Evolutionary conservation across 2,113 vertebrate genomes (phyloP).

Genomic region (Brachypodius melanocephalos): DNA sequence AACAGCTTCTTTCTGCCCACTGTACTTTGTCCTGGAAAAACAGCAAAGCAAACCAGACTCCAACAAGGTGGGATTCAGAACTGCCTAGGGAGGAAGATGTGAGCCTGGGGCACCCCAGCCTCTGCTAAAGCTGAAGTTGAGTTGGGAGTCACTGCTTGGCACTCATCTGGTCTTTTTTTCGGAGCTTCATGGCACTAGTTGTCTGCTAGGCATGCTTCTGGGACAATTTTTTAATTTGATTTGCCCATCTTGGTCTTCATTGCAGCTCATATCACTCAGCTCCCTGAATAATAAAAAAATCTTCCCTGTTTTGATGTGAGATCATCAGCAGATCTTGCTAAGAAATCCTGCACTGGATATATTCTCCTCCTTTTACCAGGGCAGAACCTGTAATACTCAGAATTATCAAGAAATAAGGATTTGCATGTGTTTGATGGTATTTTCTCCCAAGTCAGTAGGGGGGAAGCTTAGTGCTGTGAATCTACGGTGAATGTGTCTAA

Average conservation of each 20-base stretch:
- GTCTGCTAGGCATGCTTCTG: not conserved
- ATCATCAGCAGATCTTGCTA: not conserved
- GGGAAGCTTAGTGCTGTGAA: not conserved
- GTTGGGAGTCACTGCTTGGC: not conserved
- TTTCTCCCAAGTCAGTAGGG: not conserved
- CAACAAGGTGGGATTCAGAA: not conserved
- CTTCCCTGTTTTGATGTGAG: not conserved
- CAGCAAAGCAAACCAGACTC: not conserved
- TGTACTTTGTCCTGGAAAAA: not conserved
- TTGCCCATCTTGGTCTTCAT: not conserved
- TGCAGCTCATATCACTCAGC: not conserved
- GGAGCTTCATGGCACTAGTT: not conserved
- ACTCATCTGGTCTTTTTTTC: not conserved
- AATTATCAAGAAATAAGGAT: not conserved
- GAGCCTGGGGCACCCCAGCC: not conserved
- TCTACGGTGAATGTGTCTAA: not conserved
- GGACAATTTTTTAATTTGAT: not conserved
- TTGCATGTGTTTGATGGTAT: not conserved
- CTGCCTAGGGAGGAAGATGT: not conserved
- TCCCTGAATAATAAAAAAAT: not conserved
- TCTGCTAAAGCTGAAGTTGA: not conserved
- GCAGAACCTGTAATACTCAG: not conserved
- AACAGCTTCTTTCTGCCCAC: not conserved
- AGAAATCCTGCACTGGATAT: accelerated
- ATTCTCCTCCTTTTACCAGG: not conserved